phyloP scores from a whole-genome alignment of 1,140 invertebrate species.

The Musca domestica region DNA sequence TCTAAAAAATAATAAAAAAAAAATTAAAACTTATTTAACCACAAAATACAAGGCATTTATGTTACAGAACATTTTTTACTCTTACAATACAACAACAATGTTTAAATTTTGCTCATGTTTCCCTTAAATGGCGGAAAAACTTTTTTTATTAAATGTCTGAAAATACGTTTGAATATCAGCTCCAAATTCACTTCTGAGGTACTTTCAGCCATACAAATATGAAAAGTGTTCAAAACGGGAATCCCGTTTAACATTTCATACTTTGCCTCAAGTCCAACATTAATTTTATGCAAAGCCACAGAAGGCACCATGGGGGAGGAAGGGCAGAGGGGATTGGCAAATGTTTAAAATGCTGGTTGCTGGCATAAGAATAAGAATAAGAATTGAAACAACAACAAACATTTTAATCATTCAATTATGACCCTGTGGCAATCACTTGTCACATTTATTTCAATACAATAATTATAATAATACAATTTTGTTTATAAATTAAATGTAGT shows the following conservation, averaged over 20 bases:
- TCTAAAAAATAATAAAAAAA: too few relatives aligned
- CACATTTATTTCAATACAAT: slow-evolving; percentile 7
- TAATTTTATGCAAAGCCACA: slow-evolving; percentile 49
- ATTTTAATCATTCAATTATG: background rate
- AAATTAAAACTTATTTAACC: too few relatives aligned
- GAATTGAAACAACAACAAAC: background rate
- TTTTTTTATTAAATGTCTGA: too few relatives aligned
- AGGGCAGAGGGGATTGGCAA: too few relatives aligned
- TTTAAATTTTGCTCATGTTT: too few relatives aligned
- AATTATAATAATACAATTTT: too few relatives aligned
- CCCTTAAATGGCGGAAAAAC: too few relatives aligned
- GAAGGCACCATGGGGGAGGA: background rate
- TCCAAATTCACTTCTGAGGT: slow-evolving; percentile 25
- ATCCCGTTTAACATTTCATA: slow-evolving; percentile 7
- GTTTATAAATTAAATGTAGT: too few relatives aligned
- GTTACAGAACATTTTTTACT: too few relatives aligned
- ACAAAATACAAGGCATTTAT: too few relatives aligned
- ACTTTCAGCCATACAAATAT: slow-evolving; percentile 7
- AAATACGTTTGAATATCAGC: slow-evolving; percentile 42
- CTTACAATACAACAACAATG: too few relatives aligned
- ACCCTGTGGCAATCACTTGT: slow-evolving; percentile 24
- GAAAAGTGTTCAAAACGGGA: slow-evolving; percentile 14
- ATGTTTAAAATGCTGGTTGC: background rate
- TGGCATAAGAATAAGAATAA: background rate
- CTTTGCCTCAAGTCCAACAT: slow-evolving; percentile 48